These are phyloP conservation scores for Malthinus flaveolus DNA, from an alignment of 2,888 invertebrate species.

Conservation along the genomic window DNA sequence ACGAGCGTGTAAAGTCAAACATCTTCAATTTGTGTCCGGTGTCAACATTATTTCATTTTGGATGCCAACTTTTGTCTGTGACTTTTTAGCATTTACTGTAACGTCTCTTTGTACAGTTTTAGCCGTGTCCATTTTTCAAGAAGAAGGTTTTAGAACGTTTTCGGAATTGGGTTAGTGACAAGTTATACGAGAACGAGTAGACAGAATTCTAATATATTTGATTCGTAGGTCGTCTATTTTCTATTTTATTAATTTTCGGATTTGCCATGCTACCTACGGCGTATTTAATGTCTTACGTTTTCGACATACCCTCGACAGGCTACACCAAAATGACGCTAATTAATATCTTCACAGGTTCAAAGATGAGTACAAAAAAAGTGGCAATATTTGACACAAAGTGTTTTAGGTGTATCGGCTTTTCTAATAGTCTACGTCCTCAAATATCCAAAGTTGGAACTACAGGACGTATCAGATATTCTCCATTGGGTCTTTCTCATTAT, in stretches of 20 bases:
- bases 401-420: conserved; percentile 70
- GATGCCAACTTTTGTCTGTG: conserved; percentile 69
- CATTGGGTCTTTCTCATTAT: conserved; percentile 70
- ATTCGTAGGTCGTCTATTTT: conserved; percentile 61
- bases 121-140: conserved; percentile 66
- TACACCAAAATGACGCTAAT: conserved; percentile 73
- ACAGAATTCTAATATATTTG: background rate
- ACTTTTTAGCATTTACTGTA: conserved; percentile 65
- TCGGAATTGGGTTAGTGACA: conserved; percentile 58
- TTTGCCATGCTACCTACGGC: conserved; percentile 72
- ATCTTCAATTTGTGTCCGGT: conserved; percentile 74
- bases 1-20: conserved; percentile 66
- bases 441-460: conserved; percentile 62
- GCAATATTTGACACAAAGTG: background rate
- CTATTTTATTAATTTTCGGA: conserved; percentile 70
- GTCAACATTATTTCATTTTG: conserved; percentile 69
- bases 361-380: background rate
- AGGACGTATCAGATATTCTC: conserved; percentile 61
- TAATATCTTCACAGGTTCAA: conserved; percentile 72
- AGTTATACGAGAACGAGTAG: background rate
- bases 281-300: conserved; percentile 69
- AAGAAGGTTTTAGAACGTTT: conserved; percentile 61
- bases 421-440: conserved; percentile 70
- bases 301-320: conserved; percentile 73
- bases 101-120: conserved; percentile 61